phyloP scores from a whole-genome alignment of 2,888 invertebrate species.

The Leptopilina drosophilae region DNA sequence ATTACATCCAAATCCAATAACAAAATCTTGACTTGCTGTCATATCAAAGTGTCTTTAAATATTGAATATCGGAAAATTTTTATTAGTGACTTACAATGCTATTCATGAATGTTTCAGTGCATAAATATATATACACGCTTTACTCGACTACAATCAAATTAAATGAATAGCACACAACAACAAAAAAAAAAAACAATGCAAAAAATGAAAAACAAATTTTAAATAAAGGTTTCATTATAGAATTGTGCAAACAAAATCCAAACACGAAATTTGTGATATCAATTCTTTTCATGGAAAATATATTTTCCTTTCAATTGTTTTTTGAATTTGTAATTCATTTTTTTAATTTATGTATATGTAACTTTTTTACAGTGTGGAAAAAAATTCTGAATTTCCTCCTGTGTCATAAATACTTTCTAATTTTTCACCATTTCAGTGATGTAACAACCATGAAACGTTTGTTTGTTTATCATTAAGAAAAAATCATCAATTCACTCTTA shows the following conservation, averaged over 20 bases:
- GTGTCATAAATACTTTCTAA: no score
- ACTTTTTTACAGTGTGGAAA: no score
- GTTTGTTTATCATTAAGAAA: no score
- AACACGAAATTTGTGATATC: no score
- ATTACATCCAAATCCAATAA: neutral
- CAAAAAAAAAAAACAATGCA: neutral
- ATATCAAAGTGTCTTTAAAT: conserved; percentile 2
- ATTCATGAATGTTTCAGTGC: conserved; percentile 4
- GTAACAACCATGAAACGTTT: no score
- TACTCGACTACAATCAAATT: neutral
- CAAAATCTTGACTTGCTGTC: conserved; percentile 13
- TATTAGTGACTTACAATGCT: conserved; percentile 10
- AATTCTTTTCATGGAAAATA: neutral
- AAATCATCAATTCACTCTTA: no score
- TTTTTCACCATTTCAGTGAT: no score
- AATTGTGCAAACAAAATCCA: neutral
- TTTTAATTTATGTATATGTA: neutral
- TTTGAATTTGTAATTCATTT: neutral
- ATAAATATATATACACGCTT: neutral
- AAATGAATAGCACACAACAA: neutral
- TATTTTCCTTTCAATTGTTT: neutral
- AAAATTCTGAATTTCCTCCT: no score
- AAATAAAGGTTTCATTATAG: neutral
- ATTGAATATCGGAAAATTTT: conserved; percentile 2
- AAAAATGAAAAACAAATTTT: neutral